phyloP scores from a whole-genome alignment of 2,797 vertebrate species.

The Podarcis lilfordi region DNA sequence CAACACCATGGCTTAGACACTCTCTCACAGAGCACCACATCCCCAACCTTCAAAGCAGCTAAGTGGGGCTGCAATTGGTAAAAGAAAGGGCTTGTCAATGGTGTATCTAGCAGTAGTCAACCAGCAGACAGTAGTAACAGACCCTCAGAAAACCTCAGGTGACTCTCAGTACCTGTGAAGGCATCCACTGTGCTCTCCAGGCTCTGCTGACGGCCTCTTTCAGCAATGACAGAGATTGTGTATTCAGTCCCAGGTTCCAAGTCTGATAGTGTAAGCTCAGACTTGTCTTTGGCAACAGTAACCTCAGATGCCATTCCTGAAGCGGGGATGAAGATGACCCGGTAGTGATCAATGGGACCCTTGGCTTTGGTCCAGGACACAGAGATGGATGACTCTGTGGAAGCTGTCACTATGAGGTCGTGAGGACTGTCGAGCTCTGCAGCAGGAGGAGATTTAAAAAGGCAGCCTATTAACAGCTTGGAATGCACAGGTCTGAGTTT shows the following conservation, averaged over 20 bases:
- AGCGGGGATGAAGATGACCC: constrained; percentile 90
- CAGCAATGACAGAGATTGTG: constrained; percentile 91
- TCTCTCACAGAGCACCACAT: not conserved
- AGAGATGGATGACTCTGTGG: constrained; percentile 93
- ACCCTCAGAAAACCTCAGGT: not conserved
- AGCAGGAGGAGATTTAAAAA: constrained; percentile 25
- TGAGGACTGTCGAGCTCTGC: constrained; percentile 91
- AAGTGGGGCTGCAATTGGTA: not conserved
- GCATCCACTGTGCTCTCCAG: constrained; percentile 91
- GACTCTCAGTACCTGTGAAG: constrained; percentile 84
- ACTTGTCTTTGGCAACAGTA: constrained; percentile 85
- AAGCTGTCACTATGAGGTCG: constrained; percentile 91
- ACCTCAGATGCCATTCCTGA: constrained; percentile 89
- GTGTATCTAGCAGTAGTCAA: not conserved
- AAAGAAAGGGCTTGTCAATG: not conserved
- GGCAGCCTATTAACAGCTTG: not conserved
- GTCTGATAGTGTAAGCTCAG: constrained; percentile 85
- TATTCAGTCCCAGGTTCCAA: constrained; percentile 96
- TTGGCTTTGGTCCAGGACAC: constrained; percentile 90
- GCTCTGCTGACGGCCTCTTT: constrained; percentile 94
- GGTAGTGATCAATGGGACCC: constrained; percentile 96
- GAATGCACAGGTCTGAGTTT: too few relatives aligned
- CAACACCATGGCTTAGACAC: too few relatives aligned
- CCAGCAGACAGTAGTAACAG: not conserved
- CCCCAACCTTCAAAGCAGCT: not conserved